These are phyloP conservation scores for Drosophila cognata DNA, from an alignment of 2,888 invertebrate genomes.

Conservation along the genomic window DNA sequence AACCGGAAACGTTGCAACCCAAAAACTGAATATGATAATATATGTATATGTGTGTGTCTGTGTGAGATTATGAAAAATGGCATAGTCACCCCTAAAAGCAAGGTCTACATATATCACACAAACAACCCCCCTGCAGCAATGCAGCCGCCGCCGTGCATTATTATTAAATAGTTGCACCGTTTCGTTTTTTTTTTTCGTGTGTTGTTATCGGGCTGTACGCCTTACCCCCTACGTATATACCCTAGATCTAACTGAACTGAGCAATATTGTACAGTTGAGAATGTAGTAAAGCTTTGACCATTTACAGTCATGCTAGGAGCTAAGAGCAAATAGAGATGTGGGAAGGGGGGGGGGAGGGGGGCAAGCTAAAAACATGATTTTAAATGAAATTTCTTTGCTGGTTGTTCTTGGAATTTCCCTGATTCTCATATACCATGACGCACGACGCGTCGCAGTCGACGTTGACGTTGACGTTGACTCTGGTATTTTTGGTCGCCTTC, in stretches of 20 bases:
- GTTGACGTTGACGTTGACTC: conserved; percentile 27
- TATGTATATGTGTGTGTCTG: conserved; percentile 12
- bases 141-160: conserved; percentile 51
- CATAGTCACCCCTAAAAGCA: conserved; percentile 63
- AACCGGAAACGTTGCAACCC: conserved; percentile 60
- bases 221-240: neutral
- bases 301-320: neutral
- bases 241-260: conserved; percentile 27
- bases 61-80: conserved; percentile 63
- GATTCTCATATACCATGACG: conserved; percentile 50
- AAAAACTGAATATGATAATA: conserved; percentile 57
- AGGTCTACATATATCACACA: conserved; percentile 17
- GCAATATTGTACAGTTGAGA: conserved; percentile 40
- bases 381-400: conserved; percentile 59
- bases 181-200: neutral
- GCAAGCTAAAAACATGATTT: conserved; percentile 41
- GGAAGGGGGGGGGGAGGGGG: neutral
- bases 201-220: conserved; percentile 20
- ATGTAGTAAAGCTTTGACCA: conserved; percentile 35
- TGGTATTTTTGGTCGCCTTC: conserved; percentile 60
- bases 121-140: conserved; percentile 38
- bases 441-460: conserved; percentile 38
- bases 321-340: neutral
- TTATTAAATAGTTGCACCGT: conserved; percentile 52
- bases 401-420: conserved; percentile 62